Percentiles rank a stretch among this genome's conserved stretches.
Evolutionary conservation across 1,140 invertebrate species (phyloP).

Genomic region (Drosophila cardini): DNA sequence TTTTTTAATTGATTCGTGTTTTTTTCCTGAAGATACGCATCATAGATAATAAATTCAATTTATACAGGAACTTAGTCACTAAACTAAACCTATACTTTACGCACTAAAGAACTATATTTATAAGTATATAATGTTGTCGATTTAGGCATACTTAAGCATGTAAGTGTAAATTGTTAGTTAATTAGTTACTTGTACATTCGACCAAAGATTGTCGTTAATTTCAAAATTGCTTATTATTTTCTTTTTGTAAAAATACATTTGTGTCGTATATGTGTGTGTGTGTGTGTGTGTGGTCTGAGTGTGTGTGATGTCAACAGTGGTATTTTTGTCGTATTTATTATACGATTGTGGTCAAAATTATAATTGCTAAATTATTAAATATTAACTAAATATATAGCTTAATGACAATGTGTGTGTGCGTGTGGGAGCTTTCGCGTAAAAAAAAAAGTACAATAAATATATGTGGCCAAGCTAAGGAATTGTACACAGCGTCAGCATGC

Average conservation of each 20-base stretch:
- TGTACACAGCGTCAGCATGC: conserved; percentile 39
- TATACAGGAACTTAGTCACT: conserved; percentile 47
- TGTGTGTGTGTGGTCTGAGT: conserved; percentile 25
- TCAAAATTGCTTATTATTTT: conserved; percentile 1
- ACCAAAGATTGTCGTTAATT: conserved; percentile 21
- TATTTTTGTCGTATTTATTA: conserved; percentile 16
- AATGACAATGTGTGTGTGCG: conserved; percentile 41
- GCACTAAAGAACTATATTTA: conserved; percentile 40
- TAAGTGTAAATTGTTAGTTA: conserved; percentile 15
- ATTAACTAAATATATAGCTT: conserved; percentile 23
- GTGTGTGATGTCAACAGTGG: conserved; percentile 51
- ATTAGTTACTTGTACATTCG: conserved; percentile 35
- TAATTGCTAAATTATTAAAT: conserved; percentile 25
- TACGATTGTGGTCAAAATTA: conserved; percentile 28
- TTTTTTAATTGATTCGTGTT: conserved; percentile 14
- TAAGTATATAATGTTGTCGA: conserved; percentile 27
- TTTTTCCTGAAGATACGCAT: conserved; percentile 9
- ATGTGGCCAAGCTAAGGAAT: conserved; percentile 55
- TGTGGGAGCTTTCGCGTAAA: conserved; percentile 38
- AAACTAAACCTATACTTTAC: conserved; percentile 44
- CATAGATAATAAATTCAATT: conserved; percentile 52
- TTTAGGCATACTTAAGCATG: conserved; percentile 8
- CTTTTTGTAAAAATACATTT: conserved; percentile 7
- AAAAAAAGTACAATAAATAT: conserved; percentile 81
- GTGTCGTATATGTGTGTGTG: conserved; percentile 14